A percentile compares a stretch with the other conserved stretches of the same genome.
Conservation (phyloP, 2,797 vertebrate species). For the Pangasius larnaudii region DNA sequence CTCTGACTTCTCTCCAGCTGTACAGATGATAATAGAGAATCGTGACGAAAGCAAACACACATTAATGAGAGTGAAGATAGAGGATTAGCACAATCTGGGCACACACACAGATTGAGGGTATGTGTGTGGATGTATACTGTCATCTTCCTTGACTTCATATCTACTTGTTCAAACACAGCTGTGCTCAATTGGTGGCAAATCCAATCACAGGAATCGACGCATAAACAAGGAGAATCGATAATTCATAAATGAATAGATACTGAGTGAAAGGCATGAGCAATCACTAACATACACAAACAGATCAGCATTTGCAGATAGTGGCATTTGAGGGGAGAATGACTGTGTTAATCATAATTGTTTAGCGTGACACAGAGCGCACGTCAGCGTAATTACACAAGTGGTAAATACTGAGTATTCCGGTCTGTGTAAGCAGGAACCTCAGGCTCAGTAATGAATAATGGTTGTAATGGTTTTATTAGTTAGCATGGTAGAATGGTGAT, state of each 20-base stretch:
- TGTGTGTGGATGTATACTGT: slow-evolving; percentile 39
- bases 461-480: slow-evolving; percentile 57
- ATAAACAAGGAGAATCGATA: slow-evolving; percentile 49
- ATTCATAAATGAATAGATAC: slow-evolving; percentile 32
- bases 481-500: slow-evolving; percentile 45
- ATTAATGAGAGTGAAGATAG: slow-evolving; percentile 72
- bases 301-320: slow-evolving; percentile 28
- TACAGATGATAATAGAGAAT: slow-evolving; percentile 78
- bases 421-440: slow-evolving; percentile 17
- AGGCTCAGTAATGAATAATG: slow-evolving; percentile 38
- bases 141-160: slow-evolving; percentile 43
- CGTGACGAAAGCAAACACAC: slow-evolving; percentile 70
- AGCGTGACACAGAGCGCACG: slow-evolving; percentile 16
- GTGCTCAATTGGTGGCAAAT: slow-evolving; percentile 50
- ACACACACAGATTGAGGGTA: slow-evolving; percentile 57
- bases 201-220: slow-evolving; percentile 37
- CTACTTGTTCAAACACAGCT: slow-evolving; percentile 59
- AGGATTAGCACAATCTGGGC: slow-evolving; percentile 78
- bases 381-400: slow-evolving; percentile 28
- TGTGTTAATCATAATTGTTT: slow-evolving; percentile 35
- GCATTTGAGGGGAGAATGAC: slow-evolving; percentile 25
- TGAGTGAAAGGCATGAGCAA: slow-evolving; percentile 10
- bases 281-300: slow-evolving; percentile 31
- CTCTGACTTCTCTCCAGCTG: slow-evolving; percentile 76
- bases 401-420: slow-evolving; percentile 37